Conservation (phyloP, 1,140 invertebrate genomes). For the Pseudomyrmex sp. region DNA sequence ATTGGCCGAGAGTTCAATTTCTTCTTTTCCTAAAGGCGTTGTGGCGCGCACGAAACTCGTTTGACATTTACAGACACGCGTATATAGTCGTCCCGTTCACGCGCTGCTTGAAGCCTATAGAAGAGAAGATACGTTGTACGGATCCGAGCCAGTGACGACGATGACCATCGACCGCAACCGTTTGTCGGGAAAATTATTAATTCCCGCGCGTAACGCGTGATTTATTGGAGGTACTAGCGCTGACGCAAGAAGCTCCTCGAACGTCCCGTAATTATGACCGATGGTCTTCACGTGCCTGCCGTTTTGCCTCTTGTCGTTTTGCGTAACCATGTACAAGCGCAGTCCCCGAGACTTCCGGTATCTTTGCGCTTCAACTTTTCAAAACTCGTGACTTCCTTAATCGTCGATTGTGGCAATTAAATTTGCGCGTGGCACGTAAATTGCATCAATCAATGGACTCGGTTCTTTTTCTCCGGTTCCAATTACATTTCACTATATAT, state of each 20-base stretch:
- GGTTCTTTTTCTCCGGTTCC: not conserved
- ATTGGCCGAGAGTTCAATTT: slow-evolving; percentile 59
- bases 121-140: slow-evolving; percentile 25
- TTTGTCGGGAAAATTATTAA: slow-evolving; percentile 31
- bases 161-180: slow-evolving; percentile 16
- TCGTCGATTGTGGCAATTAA: slow-evolving; percentile 7
- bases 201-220: slow-evolving; percentile 39
- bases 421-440: not conserved
- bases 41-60: slow-evolving; percentile 58
- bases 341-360: slow-evolving; percentile 17
- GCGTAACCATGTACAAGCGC: slow-evolving; percentile 13
- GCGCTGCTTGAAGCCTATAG: slow-evolving; percentile 4
- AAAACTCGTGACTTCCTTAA: not conserved
- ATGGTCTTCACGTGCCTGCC: slow-evolving; percentile 22
- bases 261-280: slow-evolving; percentile 30
- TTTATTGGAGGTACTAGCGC: slow-evolving; percentile 33
- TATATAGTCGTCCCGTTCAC: slow-evolving; percentile 46
- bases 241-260: slow-evolving; percentile 42
- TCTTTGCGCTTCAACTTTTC: slow-evolving; percentile 5
- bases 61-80: slow-evolving; percentile 71
- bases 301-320: slow-evolving; percentile 42
- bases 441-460: not conserved
- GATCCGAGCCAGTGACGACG: not conserved
- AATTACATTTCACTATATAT: not conserved
- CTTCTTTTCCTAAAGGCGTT: slow-evolving; percentile 44